Percentiles rank a stretch among this genome's conserved stretches.
Evolutionary conservation across 1,140 invertebrate genomes (phyloP).

Genomic region (Drosophila equinoxialis): DNA sequence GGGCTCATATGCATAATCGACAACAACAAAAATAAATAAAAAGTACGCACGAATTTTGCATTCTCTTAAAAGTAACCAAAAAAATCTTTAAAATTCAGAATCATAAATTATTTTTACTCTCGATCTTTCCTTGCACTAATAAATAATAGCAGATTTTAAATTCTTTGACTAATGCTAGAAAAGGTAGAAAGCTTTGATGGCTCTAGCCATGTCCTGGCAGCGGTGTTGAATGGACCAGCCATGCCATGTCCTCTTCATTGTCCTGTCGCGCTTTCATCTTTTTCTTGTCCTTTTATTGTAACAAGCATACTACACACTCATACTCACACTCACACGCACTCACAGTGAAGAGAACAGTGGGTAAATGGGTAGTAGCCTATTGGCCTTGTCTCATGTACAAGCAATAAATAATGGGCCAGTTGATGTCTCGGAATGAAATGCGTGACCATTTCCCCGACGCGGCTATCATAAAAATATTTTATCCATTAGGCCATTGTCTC

Average conservation of each 20-base stretch:
- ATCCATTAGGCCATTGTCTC: conserved; percentile 66
- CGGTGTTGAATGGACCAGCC: conserved; percentile 35
- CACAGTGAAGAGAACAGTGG: no score
- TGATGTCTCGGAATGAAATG: conserved; percentile 29
- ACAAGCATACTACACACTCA: conserved; percentile 12
- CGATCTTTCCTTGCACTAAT: no score
- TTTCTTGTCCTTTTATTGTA: conserved; percentile 8
- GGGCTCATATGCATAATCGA: conserved; percentile 68
- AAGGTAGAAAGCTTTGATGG: no score
- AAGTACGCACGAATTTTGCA: no score
- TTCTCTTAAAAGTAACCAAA: no score
- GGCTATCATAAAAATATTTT: conserved; percentile 74
- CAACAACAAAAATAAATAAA: conserved; percentile 42
- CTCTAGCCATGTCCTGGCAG: background rate
- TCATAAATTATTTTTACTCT: no score
- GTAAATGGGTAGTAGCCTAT: conserved; percentile 3
- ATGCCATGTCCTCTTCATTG: conserved; percentile 33
- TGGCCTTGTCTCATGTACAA: conserved; percentile 69
- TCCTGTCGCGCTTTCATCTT: conserved; percentile 21
- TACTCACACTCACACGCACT: no score
- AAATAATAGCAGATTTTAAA: no score
- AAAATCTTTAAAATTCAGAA: no score
- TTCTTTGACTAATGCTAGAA: no score
- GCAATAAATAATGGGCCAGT: conserved; percentile 76
- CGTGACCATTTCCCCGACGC: conserved; percentile 13